Evolutionary conservation across 1,140 invertebrate species (phyloP), one percentile per base, ranked within the genome.

Genomic region (Drosophila neocordata): DNA sequence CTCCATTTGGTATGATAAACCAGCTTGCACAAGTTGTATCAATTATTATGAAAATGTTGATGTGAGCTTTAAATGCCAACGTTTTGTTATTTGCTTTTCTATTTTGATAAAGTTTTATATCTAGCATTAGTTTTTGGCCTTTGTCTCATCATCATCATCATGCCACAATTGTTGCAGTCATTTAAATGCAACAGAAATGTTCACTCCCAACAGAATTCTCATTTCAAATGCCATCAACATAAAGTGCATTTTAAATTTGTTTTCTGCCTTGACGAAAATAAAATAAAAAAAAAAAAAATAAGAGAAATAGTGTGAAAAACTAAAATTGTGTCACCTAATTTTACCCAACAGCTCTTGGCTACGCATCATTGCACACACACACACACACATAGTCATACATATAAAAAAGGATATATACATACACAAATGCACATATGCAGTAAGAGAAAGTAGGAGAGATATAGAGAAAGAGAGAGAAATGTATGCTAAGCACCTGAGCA

Each of bases 241-340:
- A 60, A 80, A 85, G 71, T 85, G 73, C 67, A 85, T 87, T 71
- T 78, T 69, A 72, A 79, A 85, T 78, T 63, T 65, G 38, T 34
- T 56, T 56, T 34, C 31, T 65, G 31, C 38, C 37, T 48, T 9
- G 31, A 51, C 22, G 44, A 66, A 65, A 65, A n/a, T n/a, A 71
- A 31, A 31, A 6, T 6, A 31, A 31, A 31, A 31, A 31, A 31
- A 31, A 31, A 31, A 31, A 31, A 60, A 58, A 41, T 34, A 61
- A n/a, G 55, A 41, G 34, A 38, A 35, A 48, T 12, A 48, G 20
- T 60, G 56, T 35, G 52, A 52, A 69, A 64, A 73, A 65, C 61
- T 81, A 64, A 57, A 51, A 59, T 55, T 20, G 83, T 85, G 82
- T 85, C 82, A 85, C 82, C 83, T 82, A 82, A 85, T 87, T 85